Conservation (phyloP, 1,140 invertebrate species). For the Meloidogyne chitwoodi region DNA sequence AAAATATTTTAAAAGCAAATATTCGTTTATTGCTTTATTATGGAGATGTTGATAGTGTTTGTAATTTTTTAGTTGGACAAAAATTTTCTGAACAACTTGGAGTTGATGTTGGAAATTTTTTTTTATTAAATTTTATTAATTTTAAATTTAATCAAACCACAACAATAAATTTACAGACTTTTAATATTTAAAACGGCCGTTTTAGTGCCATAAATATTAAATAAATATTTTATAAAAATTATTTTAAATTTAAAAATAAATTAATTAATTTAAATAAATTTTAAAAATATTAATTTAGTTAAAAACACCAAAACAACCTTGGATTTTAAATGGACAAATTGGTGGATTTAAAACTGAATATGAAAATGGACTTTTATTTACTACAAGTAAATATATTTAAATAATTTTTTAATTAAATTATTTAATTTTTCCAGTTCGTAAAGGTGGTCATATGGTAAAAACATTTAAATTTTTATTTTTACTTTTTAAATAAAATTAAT, state of each 20-base stretch:
- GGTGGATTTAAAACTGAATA: conserved; percentile 52
- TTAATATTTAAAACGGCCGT: too few relatives aligned
- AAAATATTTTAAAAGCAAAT: conserved; percentile 43
- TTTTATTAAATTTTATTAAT: background rate
- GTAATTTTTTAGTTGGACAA: conserved; percentile 63
- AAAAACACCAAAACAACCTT: conserved; percentile 39
- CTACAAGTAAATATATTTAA: conserved; percentile 21
- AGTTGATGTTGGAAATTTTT: background rate
- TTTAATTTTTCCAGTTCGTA: background rate
- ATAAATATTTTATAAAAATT: too few relatives aligned
- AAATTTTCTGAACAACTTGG: conserved; percentile 46
- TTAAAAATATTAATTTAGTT: background rate
- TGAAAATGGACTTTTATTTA: conserved; percentile 43
- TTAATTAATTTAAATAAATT: too few relatives aligned
- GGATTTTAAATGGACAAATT: conserved; percentile 47
- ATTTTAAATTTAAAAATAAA: too few relatives aligned
- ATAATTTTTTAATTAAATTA: background rate
- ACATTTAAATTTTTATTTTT: background rate
- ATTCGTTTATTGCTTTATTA: conserved; percentile 65
- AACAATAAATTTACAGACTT: too few relatives aligned
- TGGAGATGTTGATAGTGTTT: conserved; percentile 66
- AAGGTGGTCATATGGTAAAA: background rate
- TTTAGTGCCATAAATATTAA: too few relatives aligned
- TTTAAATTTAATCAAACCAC: too few relatives aligned
- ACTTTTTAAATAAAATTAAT: background rate